Evolutionary conservation across 2,797 vertebrate genomes (phyloP), one percentile per base, ranked within the genome.

Genomic region (Pitangus sulphuratus): DNA sequence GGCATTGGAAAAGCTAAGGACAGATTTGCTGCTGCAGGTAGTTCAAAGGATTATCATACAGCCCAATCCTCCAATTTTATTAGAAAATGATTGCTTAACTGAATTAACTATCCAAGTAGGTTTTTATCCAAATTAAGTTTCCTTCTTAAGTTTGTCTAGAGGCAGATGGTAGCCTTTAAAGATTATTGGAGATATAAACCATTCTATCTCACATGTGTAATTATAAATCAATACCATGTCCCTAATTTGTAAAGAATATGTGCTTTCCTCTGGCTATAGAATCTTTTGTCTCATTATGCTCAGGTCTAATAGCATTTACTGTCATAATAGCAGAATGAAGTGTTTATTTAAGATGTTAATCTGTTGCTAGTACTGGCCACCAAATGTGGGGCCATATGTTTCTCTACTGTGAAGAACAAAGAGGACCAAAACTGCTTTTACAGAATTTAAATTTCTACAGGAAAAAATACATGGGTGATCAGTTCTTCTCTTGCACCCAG

Each of bases 81-180:
- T 93, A 92, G 76, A 96, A 93, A 96, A 88, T 91, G 79, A 97
- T 95, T 83, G 51, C 15, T 96, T 96, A 96, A 93, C 74, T 86
- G 76, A 91, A 89, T 96, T 96, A 84, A 84, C 65, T 70, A 86
- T 44, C 74, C 65, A 90, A 86, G 70, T 8, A 90, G 91, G 62
- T 87, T 96, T 94, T 88, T 88, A 91, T 80, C 89, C 79, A 95
- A 89, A 92, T 94, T 88, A 92, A 61, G 87, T 88, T 92, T 95
- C 68, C 72, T 86, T 84, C 90, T 92, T 78, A 92, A 81, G 33
- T 91, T 92, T 82, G 22, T 91, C 39, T 77, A 58, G 62, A 70
- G 77, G 74, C 94, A 96, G 93, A 91, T 95, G 94, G 91, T 19
- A 84, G 66, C 53, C 70, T 86, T 92, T 82, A 88, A 90, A 92